Conservation (phyloP, 2,113 vertebrate species). For the Pristiophorus japonicus region DNA sequence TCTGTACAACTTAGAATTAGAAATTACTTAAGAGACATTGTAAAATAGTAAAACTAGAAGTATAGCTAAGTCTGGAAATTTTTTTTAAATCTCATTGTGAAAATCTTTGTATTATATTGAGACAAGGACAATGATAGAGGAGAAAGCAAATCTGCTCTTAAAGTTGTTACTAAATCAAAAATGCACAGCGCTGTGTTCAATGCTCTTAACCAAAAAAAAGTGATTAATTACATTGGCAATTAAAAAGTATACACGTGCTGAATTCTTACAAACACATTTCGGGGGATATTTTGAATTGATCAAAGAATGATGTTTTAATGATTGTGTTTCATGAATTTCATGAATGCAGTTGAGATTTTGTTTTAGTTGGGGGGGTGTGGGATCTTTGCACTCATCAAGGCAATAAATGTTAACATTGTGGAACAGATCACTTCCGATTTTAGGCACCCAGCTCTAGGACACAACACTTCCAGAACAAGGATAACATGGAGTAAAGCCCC, state of each 20-base stretch:
- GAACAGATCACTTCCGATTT: background rate
- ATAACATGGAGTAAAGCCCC: background rate
- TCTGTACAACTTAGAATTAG: too few species aligned
- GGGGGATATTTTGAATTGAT: background rate
- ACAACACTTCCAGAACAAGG: background rate
- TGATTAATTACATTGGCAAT: background rate
- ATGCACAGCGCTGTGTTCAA: background rate
- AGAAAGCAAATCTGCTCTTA: background rate
- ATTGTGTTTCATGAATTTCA: background rate
- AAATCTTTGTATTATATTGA: background rate
- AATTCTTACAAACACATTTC: background rate
- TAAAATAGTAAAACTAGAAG: too few species aligned
- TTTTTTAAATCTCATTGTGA: background rate
- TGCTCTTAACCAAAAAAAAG: background rate
- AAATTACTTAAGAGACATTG: background rate
- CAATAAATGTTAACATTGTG: background rate
- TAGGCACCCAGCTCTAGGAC: background rate
- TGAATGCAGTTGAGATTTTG: background rate
- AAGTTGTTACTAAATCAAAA: background rate
- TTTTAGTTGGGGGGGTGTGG: too few species aligned
- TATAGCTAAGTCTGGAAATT: background rate
- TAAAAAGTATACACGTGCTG: background rate
- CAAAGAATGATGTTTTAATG: background rate
- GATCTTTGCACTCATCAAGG: background rate
- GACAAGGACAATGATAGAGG: background rate